These are phyloP conservation scores for Herminia tarsipennalis DNA, from an alignment of 2,888 invertebrate species.

Conservation along the genomic window DNA sequence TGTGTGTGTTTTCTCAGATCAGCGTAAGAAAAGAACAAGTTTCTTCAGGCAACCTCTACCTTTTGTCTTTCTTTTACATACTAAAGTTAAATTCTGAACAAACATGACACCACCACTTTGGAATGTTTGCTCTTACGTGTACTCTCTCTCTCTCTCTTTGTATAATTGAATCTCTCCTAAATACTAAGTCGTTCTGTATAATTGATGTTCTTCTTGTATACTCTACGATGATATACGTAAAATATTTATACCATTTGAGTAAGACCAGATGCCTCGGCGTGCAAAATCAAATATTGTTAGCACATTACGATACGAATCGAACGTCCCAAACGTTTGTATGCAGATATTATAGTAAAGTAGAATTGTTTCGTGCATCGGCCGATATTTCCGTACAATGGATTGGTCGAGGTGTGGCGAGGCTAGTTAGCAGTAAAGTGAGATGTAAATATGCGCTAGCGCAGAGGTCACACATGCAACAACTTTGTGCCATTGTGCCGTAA, in stretches of 20 bases:
- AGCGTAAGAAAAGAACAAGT: too few species aligned
- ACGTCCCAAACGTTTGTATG: constrained; percentile 75
- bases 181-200: constrained; percentile 13
- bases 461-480: constrained; percentile 41
- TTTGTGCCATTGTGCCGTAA: constrained; percentile 25
- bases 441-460: constrained; percentile 66
- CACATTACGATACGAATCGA: constrained; percentile 47
- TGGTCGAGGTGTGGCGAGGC: constrained; percentile 58
- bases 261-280: constrained; percentile 7
- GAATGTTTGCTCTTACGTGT: constrained; percentile 5
- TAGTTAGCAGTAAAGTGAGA: constrained; percentile 69
- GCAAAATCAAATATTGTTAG: constrained; percentile 38
- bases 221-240: constrained; percentile 14
- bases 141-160: too few species aligned
- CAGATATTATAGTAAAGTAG: constrained; percentile 74
- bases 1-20: too few species aligned
- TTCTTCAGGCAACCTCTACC: too few species aligned
- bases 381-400: constrained; percentile 82
- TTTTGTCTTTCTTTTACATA: background rate
- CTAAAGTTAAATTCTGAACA: background rate
- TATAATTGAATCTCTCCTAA: constrained; percentile 10
- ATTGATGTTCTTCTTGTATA: constrained; percentile 15
- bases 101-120: constrained; percentile 9
- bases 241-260: constrained; percentile 18
- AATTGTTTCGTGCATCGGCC: constrained; percentile 75